Evolutionary conservation across 2,888 invertebrate genomes (phyloP), one percentile per base, ranked within the genome.

Genomic region (Griposia aprilina): DNA sequence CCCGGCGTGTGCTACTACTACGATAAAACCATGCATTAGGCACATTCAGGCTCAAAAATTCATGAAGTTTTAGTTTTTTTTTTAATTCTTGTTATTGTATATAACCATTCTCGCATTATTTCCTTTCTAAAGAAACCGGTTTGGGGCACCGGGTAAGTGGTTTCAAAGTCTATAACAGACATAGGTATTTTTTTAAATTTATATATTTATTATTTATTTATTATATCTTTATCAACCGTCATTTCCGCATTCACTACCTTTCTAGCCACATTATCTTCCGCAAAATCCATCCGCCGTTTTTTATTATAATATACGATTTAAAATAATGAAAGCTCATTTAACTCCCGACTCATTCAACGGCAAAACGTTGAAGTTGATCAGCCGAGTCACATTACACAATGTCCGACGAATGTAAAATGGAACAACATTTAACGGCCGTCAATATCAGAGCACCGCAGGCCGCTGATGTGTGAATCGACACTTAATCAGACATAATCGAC

Each of bases 401-500:
- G 66, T 76, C 68, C 75, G 74, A n/a, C 13, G 41, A 79, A 81
- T 80, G 62, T 80, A 77, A 78, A 85, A 87, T 75, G 76, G 55
- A 57, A 36, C 75, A 80, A 85, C 84, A 83, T 85, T 84, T 74
- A 76, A 83, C 52, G 55, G 63, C 66, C 79, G 85, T 87, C 83
- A 87, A 82, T 84, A 87, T 78, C 79, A 83, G 81, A 23, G 17
- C 52, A 82, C 89, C 87, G 59, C 85, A 86, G 62, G 57, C 84
- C 80, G 72, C 81, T 81, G 86, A 88, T 83, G 84, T 87, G 86
- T 76, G 82, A 89, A 84, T 87, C 78, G 70, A 68, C 82, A 80
- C 88, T 88, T 89, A 83, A 89, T 87, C 84, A 89, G 73, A 82
- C 81, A 80, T 82, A 87, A 89, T 88, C 82, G 85, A 65, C 60